Percentiles rank a stretch among this genome's conserved stretches.
Conservation (phyloP, 2,888 invertebrate species). For the Nomada lathburiana region DNA sequence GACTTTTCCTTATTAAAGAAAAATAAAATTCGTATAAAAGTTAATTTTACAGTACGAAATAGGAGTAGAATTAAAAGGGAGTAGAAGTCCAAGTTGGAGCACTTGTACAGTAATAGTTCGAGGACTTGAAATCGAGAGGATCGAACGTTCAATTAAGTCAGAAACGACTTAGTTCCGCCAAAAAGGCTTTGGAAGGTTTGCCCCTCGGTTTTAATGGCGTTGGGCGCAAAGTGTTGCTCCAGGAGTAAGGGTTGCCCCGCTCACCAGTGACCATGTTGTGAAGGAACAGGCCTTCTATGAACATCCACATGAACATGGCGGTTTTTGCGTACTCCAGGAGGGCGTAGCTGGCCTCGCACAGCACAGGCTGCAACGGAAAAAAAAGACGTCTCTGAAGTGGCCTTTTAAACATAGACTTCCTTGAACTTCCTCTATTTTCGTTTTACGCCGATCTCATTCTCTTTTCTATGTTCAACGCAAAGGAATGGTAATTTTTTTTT, state of each 20-base stretch:
- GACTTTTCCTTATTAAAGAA: no score
- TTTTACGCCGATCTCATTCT: no score
- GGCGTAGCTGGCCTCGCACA: slow-evolving; percentile 92
- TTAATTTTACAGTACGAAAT: no score
- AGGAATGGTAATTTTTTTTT: no score
- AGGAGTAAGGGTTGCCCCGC: neutral
- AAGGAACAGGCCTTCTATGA: slow-evolving; percentile 96
- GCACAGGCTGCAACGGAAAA: slow-evolving; percentile 87
- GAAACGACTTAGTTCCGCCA: neutral
- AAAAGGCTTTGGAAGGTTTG: neutral
- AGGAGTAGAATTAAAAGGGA: no score
- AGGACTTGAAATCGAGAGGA: neutral
- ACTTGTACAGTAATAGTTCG: no score
- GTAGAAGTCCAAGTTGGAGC: no score
- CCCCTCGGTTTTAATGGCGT: neutral
- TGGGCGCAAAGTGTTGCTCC: neutral
- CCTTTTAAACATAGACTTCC: neutral
- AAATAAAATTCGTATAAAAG: no score
- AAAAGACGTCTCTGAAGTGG: slow-evolving; percentile 1
- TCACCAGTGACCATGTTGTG: slow-evolving; percentile 92
- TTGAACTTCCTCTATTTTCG: neutral
- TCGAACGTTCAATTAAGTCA: slow-evolving; percentile 11
- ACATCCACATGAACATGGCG: slow-evolving; percentile 98
- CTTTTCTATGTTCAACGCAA: no score
- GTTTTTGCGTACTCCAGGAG: slow-evolving; percentile 95